Base-by-base conservation (phyloP, 37 sponge, comb jelly and placozoan genomes). In the Theonella swinhoei region DNA sequence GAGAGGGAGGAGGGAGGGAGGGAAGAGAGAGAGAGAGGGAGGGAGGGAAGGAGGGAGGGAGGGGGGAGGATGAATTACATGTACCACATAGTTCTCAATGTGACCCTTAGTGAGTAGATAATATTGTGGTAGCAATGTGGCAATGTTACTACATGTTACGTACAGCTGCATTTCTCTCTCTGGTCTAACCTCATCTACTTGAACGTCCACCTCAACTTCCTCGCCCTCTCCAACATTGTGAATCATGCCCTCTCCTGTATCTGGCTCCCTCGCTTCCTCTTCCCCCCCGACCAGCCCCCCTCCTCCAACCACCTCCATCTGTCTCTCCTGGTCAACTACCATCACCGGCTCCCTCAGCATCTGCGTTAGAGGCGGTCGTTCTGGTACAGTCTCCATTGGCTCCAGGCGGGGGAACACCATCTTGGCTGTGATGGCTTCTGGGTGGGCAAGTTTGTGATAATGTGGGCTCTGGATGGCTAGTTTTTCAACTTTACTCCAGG, bases 401-500 rank as follows among this genome's bases (percentile, higher is more conserved):
- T 68, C 64, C 20, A 72, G 73, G 41, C 60, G 35, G 20, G 61
- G 73, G 36, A 58, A 60, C 1, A 42, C 24, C 39, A 82, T 24
- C 42, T 62, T 72, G 7, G 24, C 35, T n/a, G 83, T 82, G 42
- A 82, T 73, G n/a, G 38, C 83, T 39, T 82, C 83, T 39, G 83
- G 83, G 26, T 41, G 54, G 37, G 83, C 58, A 4, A 82, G 74
- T 30, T 72, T 82, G 41, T 26, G 54, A 26, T 41, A 82, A 61
- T 76, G 83, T 31, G 96, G 96, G 62, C 88, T 95, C 31, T 92
- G 71, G 28, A 86, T 22, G 25, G 98, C 98, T 39, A 90, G 42
- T 26, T 87, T 81, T 71, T 92, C 87, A 24, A 95, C 83, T 43
- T 80, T 87, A 29, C 63, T 64, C 98, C 98, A 97, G 24, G 92